Conservation (phyloP, 1,140 invertebrate genomes). For the Rhopalosiphum padi region DNA sequence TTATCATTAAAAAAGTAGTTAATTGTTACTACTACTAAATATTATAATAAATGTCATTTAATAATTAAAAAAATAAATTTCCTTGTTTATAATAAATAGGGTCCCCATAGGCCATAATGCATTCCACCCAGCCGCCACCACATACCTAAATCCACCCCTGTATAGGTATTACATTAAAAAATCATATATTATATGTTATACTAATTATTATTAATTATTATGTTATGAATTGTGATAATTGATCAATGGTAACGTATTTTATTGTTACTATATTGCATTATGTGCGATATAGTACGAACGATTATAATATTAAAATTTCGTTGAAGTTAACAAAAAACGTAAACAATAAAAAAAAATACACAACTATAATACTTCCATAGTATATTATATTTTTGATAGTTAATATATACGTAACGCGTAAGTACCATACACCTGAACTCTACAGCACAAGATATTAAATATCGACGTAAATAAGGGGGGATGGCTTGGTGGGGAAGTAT, state of each 20-base stretch:
- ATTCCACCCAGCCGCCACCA: too few relatives aligned
- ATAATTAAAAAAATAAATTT: background rate
- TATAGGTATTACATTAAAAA: background rate
- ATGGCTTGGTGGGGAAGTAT: too few relatives aligned
- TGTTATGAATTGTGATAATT: background rate
- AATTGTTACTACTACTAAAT: too few relatives aligned
- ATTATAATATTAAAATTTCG: background rate
- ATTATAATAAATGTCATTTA: too few relatives aligned
- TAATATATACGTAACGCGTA: background rate
- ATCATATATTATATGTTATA: background rate
- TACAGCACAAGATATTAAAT: background rate
- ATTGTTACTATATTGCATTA: background rate
- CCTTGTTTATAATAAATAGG: background rate
- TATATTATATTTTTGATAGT: too few relatives aligned
- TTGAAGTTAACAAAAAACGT: background rate
- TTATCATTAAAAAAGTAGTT: too few relatives aligned
- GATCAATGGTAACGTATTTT: background rate
- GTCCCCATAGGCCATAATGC: too few relatives aligned
- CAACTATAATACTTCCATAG: background rate
- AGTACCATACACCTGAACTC: background rate
- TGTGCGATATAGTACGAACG: background rate
- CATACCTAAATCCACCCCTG: too few relatives aligned
- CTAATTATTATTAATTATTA: background rate
- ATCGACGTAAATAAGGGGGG: background rate
- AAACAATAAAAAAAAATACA: background rate